Conservation (phyloP, 2,113 vertebrate genomes). For the Glaucomys volans region DNA sequence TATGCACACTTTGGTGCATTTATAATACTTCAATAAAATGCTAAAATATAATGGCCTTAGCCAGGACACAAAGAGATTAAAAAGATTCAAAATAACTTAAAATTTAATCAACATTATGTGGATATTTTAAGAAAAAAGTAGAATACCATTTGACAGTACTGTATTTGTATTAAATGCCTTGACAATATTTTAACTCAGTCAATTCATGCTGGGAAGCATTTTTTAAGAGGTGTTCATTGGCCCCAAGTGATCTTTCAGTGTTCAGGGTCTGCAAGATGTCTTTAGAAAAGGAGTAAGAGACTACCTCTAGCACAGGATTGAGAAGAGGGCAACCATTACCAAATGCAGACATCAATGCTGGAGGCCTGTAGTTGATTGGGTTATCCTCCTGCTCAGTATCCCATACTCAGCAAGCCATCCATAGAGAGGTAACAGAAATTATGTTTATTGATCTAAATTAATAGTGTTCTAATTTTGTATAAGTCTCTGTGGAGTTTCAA, state of each 20-base stretch:
- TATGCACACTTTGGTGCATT: not conserved
- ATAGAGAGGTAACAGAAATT: not conserved
- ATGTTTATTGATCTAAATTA: not conserved
- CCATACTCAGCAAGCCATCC: not conserved
- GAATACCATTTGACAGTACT: not conserved
- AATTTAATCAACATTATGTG: not conserved
- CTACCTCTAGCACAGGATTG: not conserved
- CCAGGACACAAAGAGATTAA: not conserved
- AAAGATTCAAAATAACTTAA: not conserved
- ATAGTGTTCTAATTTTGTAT: not conserved
- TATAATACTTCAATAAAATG: not conserved
- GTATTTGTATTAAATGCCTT: not conserved
- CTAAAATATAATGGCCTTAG: not conserved
- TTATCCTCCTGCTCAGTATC: not conserved
- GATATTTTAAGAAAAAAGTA: not conserved
- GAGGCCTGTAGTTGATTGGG: not conserved
- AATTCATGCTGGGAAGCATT: not conserved
- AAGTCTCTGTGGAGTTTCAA: not conserved
- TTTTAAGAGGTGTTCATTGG: not conserved
- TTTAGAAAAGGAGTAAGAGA: not conserved
- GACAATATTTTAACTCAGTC: not conserved
- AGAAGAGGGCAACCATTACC: not conserved
- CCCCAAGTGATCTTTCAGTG: fast-evolving
- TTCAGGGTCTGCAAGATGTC: not conserved
- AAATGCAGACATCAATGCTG: not conserved